These are phyloP conservation scores for Heliconius sara DNA, from an alignment of 2,888 invertebrate species.

Conservation along the genomic window DNA sequence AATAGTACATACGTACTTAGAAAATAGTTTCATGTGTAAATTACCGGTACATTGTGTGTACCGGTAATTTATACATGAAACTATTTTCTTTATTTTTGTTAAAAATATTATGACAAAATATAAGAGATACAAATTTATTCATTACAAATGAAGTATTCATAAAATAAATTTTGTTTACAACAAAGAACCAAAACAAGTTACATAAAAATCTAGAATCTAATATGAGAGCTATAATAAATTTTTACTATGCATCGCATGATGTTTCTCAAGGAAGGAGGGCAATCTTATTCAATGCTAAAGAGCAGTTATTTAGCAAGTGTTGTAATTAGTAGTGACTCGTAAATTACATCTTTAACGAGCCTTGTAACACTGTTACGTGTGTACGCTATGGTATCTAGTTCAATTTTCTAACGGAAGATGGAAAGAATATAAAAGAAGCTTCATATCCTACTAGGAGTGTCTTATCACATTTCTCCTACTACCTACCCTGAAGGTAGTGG, in stretches of 20 bases:
- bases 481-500: too few species aligned
- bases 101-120: not conserved
- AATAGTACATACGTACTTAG: not conserved
- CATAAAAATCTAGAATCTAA: not conserved
- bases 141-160: too few species aligned
- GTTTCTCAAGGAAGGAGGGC: conserved; percentile 32
- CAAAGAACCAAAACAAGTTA: conserved; percentile 6
- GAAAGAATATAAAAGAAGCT: not conserved
- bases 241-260: conserved; percentile 12
- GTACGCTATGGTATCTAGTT: not conserved
- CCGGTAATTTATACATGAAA: too few species aligned
- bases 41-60: not conserved
- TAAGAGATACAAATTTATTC: not conserved
- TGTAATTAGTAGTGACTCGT: conserved; percentile 6
- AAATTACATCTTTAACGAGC: conserved; percentile 15
- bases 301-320: conserved; percentile 23
- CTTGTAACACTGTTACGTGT: not conserved
- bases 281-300: conserved; percentile 14
- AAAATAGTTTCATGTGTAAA: not conserved
- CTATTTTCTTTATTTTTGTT: too few species aligned
- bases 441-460: not conserved
- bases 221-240: conserved; percentile 25
- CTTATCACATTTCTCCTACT: too few species aligned
- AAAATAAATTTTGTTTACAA: not conserved
- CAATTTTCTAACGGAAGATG: not conserved